phyloP scores from a whole-genome alignment of 2,888 invertebrate species.

The Altica lythri region DNA sequence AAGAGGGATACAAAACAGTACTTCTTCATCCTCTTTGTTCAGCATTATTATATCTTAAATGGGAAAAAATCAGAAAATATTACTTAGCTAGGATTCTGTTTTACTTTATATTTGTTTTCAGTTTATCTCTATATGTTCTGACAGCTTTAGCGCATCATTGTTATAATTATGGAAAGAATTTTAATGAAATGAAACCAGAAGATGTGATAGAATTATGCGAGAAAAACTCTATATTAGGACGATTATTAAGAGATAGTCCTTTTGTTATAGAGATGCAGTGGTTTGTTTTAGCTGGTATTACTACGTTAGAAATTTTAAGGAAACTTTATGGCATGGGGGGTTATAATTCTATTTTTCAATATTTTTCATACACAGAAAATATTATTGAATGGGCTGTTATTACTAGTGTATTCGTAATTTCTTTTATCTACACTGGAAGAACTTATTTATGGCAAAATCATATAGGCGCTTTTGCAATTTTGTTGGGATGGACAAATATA shows the following conservation, averaged over 20 bases:
- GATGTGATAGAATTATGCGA: slow-evolving; percentile 76
- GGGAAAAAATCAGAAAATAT: slow-evolving; percentile 88
- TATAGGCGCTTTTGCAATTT: slow-evolving; percentile 82
- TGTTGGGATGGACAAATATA: slow-evolving; percentile 85
- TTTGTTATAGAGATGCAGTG: slow-evolving; percentile 80
- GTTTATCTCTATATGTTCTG: slow-evolving; percentile 78
- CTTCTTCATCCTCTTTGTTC: slow-evolving; percentile 85
- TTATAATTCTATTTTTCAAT: slow-evolving; percentile 77
- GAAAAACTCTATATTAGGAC: slow-evolving; percentile 77
- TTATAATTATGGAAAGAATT: slow-evolving; percentile 78
- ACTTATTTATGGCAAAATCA: slow-evolving; percentile 86
- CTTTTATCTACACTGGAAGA: slow-evolving; percentile 76
- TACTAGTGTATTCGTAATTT: slow-evolving; percentile 80
- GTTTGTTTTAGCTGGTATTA: slow-evolving; percentile 80
- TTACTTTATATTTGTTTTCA: slow-evolving; percentile 78
- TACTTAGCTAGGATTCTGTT: slow-evolving; percentile 79
- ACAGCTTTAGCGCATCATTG: slow-evolving; percentile 84
- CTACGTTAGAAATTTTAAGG: slow-evolving; percentile 77
- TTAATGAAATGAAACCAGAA: slow-evolving; percentile 65
- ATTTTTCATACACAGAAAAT: slow-evolving; percentile 82
- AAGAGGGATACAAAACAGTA: slow-evolving; percentile 87
- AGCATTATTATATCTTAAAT: slow-evolving; percentile 84
- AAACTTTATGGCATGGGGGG: slow-evolving; percentile 82
- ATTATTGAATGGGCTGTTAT: slow-evolving; percentile 88
- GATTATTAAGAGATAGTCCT: slow-evolving; percentile 74